Evolutionary conservation across 2,888 invertebrate genomes (phyloP).

Genomic region (Orthosia cruda): DNA sequence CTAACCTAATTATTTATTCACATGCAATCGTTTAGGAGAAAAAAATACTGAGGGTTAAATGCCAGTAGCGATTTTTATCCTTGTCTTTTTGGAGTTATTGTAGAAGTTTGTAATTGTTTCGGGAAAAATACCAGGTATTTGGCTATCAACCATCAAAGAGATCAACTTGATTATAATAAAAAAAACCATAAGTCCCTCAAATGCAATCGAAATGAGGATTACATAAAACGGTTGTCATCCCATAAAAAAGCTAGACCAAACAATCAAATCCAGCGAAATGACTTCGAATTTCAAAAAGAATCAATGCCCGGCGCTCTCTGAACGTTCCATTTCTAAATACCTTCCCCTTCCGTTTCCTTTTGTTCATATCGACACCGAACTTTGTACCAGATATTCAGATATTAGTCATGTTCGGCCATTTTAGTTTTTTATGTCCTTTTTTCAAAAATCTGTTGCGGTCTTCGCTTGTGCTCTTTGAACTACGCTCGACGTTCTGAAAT

Average conservation of each 20-base stretch:
- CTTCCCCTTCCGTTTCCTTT: conserved; percentile 83
- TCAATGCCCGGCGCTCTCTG: conserved; percentile 61
- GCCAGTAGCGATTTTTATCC: neutral
- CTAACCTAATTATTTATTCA: conserved; percentile 86
- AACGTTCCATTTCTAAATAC: conserved; percentile 81
- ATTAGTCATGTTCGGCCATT: conserved; percentile 85
- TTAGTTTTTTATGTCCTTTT: conserved; percentile 72
- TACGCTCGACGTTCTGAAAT: conserved; percentile 88
- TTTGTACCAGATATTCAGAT: conserved; percentile 89
- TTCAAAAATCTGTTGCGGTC: conserved; percentile 88
- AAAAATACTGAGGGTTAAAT: conserved; percentile 26
- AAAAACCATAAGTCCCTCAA: neutral
- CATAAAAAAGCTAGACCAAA: conserved; percentile 35
- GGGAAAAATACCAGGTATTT: neutral
- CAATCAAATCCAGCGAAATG: conserved; percentile 53
- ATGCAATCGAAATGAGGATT: conserved; percentile 37
- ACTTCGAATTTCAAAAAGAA: conserved; percentile 67
- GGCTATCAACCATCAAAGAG: neutral
- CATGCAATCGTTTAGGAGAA: conserved; percentile 73
- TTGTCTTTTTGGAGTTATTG: neutral
- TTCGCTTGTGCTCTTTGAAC: conserved; percentile 88
- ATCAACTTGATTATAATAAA: neutral
- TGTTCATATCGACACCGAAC: conserved; percentile 88
- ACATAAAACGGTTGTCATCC: conserved; percentile 31
- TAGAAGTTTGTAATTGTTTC: neutral